These are phyloP conservation scores for Rhogogaster chlorosoma DNA, from an alignment of 2,888 invertebrate genomes.

Conservation along the genomic window DNA sequence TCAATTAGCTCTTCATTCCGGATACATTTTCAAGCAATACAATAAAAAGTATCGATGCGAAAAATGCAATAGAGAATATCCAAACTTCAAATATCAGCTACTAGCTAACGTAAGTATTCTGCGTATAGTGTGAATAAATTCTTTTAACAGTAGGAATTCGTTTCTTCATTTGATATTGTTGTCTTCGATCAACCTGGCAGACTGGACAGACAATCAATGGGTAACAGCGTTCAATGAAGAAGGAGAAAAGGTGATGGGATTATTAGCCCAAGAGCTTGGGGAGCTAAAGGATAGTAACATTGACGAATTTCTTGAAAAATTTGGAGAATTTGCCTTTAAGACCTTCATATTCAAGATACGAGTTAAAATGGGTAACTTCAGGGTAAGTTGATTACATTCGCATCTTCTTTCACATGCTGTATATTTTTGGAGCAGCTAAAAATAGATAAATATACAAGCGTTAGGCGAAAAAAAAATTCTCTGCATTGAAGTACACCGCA, in stretches of 20 bases:
- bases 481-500: neutral
- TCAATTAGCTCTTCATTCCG: constrained; percentile 46
- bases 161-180: constrained; percentile 46
- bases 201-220: constrained; percentile 94
- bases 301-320: constrained; percentile 83
- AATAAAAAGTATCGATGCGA: constrained; percentile 96
- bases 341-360: constrained; percentile 91
- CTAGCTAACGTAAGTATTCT: constrained; percentile 87
- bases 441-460: constrained; percentile 14
- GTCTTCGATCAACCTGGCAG: constrained; percentile 89
- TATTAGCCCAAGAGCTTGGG: constrained; percentile 88
- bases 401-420: constrained; percentile 30
- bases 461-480: neutral
- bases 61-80: constrained; percentile 93
- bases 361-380: constrained; percentile 94
- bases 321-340: constrained; percentile 88
- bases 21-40: constrained; percentile 88
- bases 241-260: constrained; percentile 88
- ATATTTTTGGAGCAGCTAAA: constrained; percentile 29
- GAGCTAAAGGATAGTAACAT: constrained; percentile 85
- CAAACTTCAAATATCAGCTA: constrained; percentile 92
- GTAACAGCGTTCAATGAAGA: constrained; percentile 93
- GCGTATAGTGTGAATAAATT: neutral
- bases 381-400: constrained; percentile 82
- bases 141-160: constrained; percentile 73